Conservation (phyloP, 2,113 vertebrate genomes). For the Campylorhamphus procurvoides region DNA sequence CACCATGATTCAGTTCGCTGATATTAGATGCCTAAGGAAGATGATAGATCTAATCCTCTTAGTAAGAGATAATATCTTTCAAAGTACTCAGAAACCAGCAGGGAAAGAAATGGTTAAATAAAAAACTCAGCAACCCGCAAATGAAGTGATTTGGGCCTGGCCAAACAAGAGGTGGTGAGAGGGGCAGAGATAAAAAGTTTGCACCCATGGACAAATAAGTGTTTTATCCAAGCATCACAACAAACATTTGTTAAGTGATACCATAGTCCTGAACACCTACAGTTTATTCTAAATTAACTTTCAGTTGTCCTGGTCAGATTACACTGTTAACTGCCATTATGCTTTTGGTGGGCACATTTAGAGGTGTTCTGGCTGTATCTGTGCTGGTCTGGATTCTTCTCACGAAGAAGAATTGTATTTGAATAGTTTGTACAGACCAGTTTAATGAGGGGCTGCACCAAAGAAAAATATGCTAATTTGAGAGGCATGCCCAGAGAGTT, state of each 20-base stretch:
- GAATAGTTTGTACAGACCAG: background rate
- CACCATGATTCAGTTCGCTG: background rate
- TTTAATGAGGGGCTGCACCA: background rate
- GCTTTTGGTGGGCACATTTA: background rate
- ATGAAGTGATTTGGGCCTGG: background rate
- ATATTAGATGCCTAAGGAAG: background rate
- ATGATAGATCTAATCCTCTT: background rate
- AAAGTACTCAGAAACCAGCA: background rate
- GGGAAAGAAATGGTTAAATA: background rate
- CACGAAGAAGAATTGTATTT: background rate
- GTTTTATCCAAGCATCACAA: background rate
- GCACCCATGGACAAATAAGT: background rate
- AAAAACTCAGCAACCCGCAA: background rate
- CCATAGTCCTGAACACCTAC: background rate
- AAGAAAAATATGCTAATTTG: background rate
- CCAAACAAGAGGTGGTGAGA: background rate
- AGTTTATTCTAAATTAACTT: background rate
- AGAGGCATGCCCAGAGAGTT: background rate
- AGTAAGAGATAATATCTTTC: background rate
- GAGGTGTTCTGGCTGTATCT: background rate
- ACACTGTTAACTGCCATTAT: background rate
- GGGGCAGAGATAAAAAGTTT: background rate
- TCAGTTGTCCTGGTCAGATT: background rate
- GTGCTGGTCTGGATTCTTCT: background rate
- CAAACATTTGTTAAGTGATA: background rate